Conservation (phyloP, 2,113 vertebrate genomes). For the Aramus guarauna region DNA sequence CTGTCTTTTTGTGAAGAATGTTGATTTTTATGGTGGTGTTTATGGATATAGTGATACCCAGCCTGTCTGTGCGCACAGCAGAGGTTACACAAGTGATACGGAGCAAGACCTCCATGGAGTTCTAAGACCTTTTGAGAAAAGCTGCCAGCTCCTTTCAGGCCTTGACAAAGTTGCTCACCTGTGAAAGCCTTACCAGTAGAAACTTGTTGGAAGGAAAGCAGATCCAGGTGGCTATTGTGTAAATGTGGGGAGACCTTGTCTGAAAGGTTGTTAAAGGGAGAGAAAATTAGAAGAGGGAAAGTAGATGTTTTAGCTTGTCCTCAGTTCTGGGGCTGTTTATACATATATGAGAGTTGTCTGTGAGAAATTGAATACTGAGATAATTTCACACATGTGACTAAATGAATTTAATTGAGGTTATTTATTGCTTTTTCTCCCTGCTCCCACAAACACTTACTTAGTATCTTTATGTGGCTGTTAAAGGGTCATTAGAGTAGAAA, state of each 20-base stretch:
- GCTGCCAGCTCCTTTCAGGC: background rate
- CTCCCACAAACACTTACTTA: background rate
- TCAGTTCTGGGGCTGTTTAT: background rate
- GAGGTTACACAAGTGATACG: background rate
- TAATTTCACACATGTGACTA: background rate
- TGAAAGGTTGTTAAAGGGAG: slow-evolving; percentile 11
- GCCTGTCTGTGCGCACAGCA: background rate
- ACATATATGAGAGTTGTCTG: background rate
- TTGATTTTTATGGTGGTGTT: background rate
- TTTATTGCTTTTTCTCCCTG: background rate
- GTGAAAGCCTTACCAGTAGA: slow-evolving; percentile 22
- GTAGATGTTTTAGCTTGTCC: slow-evolving; percentile 41
- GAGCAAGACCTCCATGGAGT: background rate
- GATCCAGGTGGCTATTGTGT: slow-evolving; percentile 36
- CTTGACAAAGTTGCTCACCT: background rate
- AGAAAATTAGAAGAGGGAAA: slow-evolving; percentile 13
- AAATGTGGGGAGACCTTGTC: slow-evolving; percentile 36
- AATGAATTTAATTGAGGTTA: background rate
- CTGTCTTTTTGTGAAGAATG: background rate
- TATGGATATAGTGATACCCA: background rate
- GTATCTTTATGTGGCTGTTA: background rate
- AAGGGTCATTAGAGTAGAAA: background rate
- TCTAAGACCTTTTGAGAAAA: background rate
- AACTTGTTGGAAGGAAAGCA: slow-evolving; percentile 35
- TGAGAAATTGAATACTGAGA: background rate